Evolutionary conservation across 2,888 invertebrate species (phyloP).

Genomic region (Tineola bisselliella): DNA sequence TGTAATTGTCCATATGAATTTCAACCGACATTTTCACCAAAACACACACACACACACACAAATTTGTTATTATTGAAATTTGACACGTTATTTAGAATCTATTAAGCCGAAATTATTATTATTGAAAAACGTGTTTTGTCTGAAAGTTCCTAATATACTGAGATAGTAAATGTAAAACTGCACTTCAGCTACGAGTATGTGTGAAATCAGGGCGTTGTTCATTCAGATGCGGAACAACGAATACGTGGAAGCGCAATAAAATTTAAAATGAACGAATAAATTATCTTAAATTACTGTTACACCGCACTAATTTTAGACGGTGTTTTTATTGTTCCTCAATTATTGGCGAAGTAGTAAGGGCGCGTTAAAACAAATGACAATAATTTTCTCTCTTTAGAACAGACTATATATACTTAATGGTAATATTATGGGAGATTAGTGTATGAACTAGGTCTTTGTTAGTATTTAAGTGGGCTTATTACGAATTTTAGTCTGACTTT

Average conservation of each 20-base stretch:
- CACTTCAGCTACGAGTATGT: constrained; percentile 48
- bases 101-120: background rate
- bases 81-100: constrained; percentile 9
- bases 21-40: constrained; percentile 41
- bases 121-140: background rate
- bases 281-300: too few relatives aligned
- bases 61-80: background rate
- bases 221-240: constrained; percentile 35
- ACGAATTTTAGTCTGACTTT: too few relatives aligned
- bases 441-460: too few relatives aligned
- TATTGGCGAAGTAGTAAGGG: too few relatives aligned
- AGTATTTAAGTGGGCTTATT: too few relatives aligned
- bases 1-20: constrained; percentile 46
- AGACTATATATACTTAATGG: too few relatives aligned
- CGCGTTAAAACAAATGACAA: too few relatives aligned
- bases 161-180: constrained; percentile 40
- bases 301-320: too few relatives aligned
- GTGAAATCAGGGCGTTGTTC: constrained; percentile 33
- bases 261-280: constrained; percentile 7
- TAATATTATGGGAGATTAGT: too few relatives aligned
- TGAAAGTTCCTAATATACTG: background rate
- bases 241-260: constrained; percentile 27
- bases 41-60: background rate
- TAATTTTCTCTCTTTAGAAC: too few relatives aligned
- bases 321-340: too few relatives aligned